phyloP scores from a whole-genome alignment of 2,888 invertebrate genomes.

The Shargacucullia verbasci region DNA sequence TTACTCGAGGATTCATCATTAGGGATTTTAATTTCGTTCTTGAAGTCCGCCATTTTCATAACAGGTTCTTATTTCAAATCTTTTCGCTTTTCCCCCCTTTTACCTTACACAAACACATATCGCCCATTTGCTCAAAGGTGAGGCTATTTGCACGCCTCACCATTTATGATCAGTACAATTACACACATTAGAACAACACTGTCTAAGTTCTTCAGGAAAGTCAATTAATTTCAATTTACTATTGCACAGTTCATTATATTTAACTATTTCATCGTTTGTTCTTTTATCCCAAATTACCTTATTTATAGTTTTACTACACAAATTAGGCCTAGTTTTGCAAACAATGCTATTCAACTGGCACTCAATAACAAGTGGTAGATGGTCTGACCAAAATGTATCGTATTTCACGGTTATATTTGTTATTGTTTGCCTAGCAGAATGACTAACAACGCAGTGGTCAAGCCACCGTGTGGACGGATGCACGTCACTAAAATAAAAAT shows the following conservation, averaged over 20 bases:
- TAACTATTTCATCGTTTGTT: constrained; percentile 11
- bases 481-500: too few relatives aligned
- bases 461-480: constrained; percentile 14
- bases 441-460: constrained; percentile 18
- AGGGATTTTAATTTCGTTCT: too few relatives aligned
- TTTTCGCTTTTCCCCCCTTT: too few relatives aligned
- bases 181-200: constrained; percentile 8
- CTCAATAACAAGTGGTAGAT: constrained; percentile 6
- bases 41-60: too few relatives aligned
- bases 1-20: too few relatives aligned
- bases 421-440: constrained; percentile 8
- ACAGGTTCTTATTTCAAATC: too few relatives aligned
- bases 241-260: constrained; percentile 12
- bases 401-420: constrained; percentile 8
- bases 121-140: too few relatives aligned
- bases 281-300: constrained; percentile 9
- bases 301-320: constrained; percentile 1
- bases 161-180: constrained; percentile 8
- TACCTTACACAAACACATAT: too few relatives aligned
- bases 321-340: constrained; percentile 5
- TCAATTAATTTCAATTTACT: too few relatives aligned
- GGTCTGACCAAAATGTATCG: constrained; percentile 16
- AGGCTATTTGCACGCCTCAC: too few relatives aligned
- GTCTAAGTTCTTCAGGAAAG: constrained; percentile 3
- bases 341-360: constrained; percentile 8